Evolutionary conservation across 2,888 invertebrate species (phyloP), one percentile per base, ranked within the genome.

Genomic region (Lithophane leautieri): DNA sequence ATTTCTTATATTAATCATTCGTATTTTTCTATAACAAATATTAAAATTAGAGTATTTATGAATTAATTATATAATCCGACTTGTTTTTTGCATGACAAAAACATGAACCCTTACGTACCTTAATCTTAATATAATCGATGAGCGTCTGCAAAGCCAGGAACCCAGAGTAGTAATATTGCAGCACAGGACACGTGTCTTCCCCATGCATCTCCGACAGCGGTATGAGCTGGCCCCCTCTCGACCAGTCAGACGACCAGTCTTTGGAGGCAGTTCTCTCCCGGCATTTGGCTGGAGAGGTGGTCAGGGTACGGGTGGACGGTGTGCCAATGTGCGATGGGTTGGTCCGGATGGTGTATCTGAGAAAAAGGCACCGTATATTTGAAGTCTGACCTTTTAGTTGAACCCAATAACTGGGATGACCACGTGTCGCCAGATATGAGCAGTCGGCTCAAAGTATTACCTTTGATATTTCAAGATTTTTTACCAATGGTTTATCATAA

Each of bases 131-230:
- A 89, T 97, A 97, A 92, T 98, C 98, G 67, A 98, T 97, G 28
- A 98, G 93, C 34, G 97, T 97, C 92, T 98, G 98, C 85, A 98
- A 92, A 6, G 98, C 97, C 81, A 98, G 92, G 91, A 98, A 98
- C n/a, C 98, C 98, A 0, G 98, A 98, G 90, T 97, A 97, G 91
- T 97, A 97, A 90, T 98, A 98, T 93, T 98, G 97, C 87, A 98
- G 97, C 8, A 97, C 98, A 0, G 98, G 98, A 90, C 98, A 98
- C 12, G 97, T 97, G 80, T 97, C 97, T n/a, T 97, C 97, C 0
- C 97, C 96, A 89, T 98, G 97, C 90, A 98, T 97, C 68, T 97
- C 97, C 0, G 96, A 94, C 0, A 96, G 88, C 0, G 95, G 95
- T 25, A 96, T 94, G 28, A 96, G 91, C 82, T 95, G 95, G 0